Conservation (phyloP, 2,113 vertebrate genomes). For the Cyanoderma ruficeps region DNA sequence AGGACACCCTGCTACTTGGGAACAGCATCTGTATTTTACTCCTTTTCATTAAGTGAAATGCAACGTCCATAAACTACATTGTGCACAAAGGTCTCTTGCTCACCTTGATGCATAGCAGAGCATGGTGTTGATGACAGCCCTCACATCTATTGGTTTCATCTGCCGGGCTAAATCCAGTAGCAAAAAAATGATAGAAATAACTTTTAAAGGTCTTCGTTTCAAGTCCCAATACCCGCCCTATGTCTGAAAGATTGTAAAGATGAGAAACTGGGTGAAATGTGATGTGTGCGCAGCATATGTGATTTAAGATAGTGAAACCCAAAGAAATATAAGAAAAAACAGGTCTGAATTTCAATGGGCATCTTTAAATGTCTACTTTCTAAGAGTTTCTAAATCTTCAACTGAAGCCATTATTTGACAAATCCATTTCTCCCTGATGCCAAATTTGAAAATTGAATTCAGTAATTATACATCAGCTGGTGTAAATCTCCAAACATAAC, state of each 20-base stretch:
- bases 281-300: slow-evolving; percentile 1
- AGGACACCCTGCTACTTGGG: neutral
- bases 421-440: slow-evolving; percentile 18
- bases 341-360: slow-evolving; percentile 4
- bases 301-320: slow-evolving; percentile 35
- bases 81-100: slow-evolving; percentile 35
- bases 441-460: slow-evolving; percentile 50
- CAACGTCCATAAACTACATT: slow-evolving; percentile 13
- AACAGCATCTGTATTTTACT: slow-evolving; percentile 19
- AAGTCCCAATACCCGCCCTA: neutral
- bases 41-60: slow-evolving; percentile 46
- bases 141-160: slow-evolving; percentile 16
- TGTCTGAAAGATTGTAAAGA: slow-evolving; percentile 47
- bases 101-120: slow-evolving; percentile 44
- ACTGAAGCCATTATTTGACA: slow-evolving; percentile 3
- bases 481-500: neutral
- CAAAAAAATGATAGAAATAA: slow-evolving; percentile 58
- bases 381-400: slow-evolving; percentile 30
- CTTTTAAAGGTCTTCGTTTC: slow-evolving; percentile 58
- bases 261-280: slow-evolving; percentile 35
- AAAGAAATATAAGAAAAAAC: slow-evolving; percentile 28
- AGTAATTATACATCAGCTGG: slow-evolving; percentile 35
- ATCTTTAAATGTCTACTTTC: slow-evolving; percentile 1
- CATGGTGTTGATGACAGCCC: slow-evolving; percentile 16
- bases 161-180: slow-evolving; percentile 28